A percentile compares a stretch with the other conserved stretches of the same genome.
These are phyloP conservation scores for Troides helena DNA, from an alignment of 2,888 invertebrate species.

Conservation along the genomic window DNA sequence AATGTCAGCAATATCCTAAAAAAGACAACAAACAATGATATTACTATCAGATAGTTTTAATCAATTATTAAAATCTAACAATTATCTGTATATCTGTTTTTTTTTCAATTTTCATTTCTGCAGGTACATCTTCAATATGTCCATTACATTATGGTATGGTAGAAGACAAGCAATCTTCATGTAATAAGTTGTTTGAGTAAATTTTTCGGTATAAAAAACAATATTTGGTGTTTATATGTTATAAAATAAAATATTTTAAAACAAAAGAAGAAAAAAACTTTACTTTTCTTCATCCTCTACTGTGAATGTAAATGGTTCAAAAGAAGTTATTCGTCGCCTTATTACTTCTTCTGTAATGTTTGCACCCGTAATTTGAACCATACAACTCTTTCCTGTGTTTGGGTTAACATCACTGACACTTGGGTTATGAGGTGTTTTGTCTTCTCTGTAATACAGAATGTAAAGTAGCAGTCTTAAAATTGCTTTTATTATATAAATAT, in stretches of 20 bases:
- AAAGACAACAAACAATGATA: slow-evolving; percentile 13
- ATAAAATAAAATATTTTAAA: not conserved
- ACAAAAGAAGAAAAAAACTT: slow-evolving; percentile 24
- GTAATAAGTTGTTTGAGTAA: no score
- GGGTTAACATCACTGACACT: slow-evolving; percentile 48
- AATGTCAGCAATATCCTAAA: slow-evolving; percentile 94
- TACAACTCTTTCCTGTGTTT: slow-evolving; percentile 47
- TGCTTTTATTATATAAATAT: not conserved
- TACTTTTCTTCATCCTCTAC: slow-evolving; percentile 73
- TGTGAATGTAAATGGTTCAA: slow-evolving; percentile 68
- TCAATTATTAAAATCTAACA: no score
- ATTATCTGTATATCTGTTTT: not conserved
- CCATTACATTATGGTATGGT: no score
- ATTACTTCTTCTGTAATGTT: slow-evolving; percentile 68
- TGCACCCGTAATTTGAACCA: slow-evolving; percentile 60
- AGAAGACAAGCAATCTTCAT: no score
- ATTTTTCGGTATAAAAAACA: not conserved
- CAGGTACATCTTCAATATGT: no score
- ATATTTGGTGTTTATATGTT: no score
- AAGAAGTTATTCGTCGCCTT: slow-evolving; percentile 60
- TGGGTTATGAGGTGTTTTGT: slow-evolving; percentile 49
- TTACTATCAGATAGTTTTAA: not conserved
- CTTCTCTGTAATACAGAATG: slow-evolving; percentile 47
- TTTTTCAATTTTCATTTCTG: no score
- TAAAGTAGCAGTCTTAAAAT: not conserved